Conservation (phyloP, 2,113 vertebrate genomes). For the Kryptolebias marmoratus region DNA sequence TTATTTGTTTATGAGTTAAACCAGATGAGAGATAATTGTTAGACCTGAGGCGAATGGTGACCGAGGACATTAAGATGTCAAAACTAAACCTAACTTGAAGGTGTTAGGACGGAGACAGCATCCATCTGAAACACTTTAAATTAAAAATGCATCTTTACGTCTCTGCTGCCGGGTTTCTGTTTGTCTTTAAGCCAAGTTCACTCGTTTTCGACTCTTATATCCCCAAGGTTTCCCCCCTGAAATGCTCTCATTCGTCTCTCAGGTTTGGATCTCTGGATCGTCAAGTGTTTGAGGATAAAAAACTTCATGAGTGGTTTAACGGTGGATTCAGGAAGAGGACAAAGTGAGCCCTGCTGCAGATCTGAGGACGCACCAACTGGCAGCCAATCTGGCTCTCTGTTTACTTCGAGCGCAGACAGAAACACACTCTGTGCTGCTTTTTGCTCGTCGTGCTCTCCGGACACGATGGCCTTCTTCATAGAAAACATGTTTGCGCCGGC, state of each 20-base stretch:
- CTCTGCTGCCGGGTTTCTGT: background rate
- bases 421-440: constrained; percentile 11
- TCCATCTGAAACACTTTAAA: too few relatives aligned
- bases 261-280: constrained; percentile 6
- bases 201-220: too few relatives aligned
- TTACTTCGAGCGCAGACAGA: constrained; percentile 15
- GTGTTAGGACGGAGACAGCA: too few relatives aligned
- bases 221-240: background rate
- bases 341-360: constrained; percentile 23
- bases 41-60: too few relatives aligned
- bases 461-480: background rate
- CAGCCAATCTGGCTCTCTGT: constrained; percentile 35
- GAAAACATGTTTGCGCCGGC: constrained; percentile 9
- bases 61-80: too few relatives aligned
- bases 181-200: too few relatives aligned
- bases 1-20: too few relatives aligned
- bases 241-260: background rate
- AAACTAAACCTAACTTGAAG: too few relatives aligned
- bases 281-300: background rate
- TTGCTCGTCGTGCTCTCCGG: constrained; percentile 1
- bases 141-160: background rate
- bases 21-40: too few relatives aligned
- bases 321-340: background rate
- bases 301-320: constrained; percentile 11
- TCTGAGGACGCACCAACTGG: constrained; percentile 35